These are phyloP conservation scores for Dusona sp. DNA, from an alignment of 2,888 invertebrate genomes.

Conservation along the genomic window DNA sequence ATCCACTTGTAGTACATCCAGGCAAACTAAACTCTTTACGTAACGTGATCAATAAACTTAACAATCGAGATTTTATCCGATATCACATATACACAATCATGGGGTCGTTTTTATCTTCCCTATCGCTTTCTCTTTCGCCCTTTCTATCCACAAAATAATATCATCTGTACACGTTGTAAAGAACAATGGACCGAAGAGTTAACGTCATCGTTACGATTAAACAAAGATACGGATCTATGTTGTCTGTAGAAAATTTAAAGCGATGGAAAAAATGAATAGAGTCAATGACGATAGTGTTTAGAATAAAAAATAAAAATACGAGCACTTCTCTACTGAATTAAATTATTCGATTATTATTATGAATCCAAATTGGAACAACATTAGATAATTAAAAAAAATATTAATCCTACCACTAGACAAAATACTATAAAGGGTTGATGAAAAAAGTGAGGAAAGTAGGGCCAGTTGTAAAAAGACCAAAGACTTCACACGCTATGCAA, in stretches of 20 bases:
- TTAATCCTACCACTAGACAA: neutral
- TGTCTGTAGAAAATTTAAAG: neutral
- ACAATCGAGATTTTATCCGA: too few relatives aligned
- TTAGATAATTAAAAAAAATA: neutral
- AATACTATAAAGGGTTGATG: constrained; percentile 16
- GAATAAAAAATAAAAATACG: neutral
- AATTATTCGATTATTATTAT: neutral
- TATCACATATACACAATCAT: too few relatives aligned
- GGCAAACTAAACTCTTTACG: too few relatives aligned
- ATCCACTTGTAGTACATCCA: neutral
- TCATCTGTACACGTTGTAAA: too few relatives aligned
- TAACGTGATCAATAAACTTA: too few relatives aligned
- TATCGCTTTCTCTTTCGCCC: too few relatives aligned
- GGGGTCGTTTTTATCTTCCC: too few relatives aligned
- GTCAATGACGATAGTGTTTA: neutral
- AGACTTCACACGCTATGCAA: constrained; percentile 60
- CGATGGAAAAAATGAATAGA: neutral
- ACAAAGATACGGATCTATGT: too few relatives aligned
- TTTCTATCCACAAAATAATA: too few relatives aligned
- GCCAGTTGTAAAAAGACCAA: constrained; percentile 56
- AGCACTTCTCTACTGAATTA: neutral
- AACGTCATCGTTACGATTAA: too few relatives aligned
- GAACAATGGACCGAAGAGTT: too few relatives aligned
- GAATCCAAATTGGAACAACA: neutral
- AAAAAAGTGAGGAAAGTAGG: constrained; percentile 36